These are phyloP conservation scores for Perithous albicinctus DNA, from an alignment of 2,888 invertebrate species.

Conservation along the genomic window DNA sequence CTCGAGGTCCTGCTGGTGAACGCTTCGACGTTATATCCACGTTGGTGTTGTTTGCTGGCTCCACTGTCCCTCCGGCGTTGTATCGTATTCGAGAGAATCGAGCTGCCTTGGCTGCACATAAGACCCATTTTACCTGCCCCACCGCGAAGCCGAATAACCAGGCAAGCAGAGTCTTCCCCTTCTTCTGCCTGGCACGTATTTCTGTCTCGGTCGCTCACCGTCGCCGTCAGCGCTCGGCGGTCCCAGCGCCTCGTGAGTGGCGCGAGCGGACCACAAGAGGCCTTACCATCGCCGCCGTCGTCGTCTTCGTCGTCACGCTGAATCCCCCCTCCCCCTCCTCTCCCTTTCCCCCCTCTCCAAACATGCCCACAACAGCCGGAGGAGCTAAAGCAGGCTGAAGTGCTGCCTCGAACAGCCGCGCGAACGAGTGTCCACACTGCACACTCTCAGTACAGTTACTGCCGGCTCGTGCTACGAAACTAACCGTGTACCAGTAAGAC, in stretches of 20 bases:
- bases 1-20: constrained; percentile 53
- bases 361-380: constrained; percentile 16
- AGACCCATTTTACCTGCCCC: constrained; percentile 71
- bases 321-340: constrained; percentile 37
- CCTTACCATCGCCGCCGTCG: constrained; percentile 41
- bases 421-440: constrained; percentile 77
- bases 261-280: constrained; percentile 27
- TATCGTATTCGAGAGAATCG: constrained; percentile 55
- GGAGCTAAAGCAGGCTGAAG: too few species aligned
- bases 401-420: constrained; percentile 60
- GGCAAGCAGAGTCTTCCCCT: background rate
- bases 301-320: constrained; percentile 51
- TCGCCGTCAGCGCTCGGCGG: background rate
- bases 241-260: constrained; percentile 35
- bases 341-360: constrained; percentile 34
- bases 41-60: constrained; percentile 17
- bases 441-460: constrained; percentile 80
- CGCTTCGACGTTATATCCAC: constrained; percentile 14
- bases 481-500: constrained; percentile 64
- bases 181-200: background rate
- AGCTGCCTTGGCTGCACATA: constrained; percentile 64
- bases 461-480: constrained; percentile 77
- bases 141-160: constrained; percentile 25
- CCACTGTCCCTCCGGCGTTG: constrained; percentile 50
- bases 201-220: background rate